Percentiles rank a stretch among this genome's conserved stretches.
These are phyloP conservation scores for Hyposoter didymator DNA, from an alignment of 2,888 invertebrate genomes.

Conservation along the genomic window DNA sequence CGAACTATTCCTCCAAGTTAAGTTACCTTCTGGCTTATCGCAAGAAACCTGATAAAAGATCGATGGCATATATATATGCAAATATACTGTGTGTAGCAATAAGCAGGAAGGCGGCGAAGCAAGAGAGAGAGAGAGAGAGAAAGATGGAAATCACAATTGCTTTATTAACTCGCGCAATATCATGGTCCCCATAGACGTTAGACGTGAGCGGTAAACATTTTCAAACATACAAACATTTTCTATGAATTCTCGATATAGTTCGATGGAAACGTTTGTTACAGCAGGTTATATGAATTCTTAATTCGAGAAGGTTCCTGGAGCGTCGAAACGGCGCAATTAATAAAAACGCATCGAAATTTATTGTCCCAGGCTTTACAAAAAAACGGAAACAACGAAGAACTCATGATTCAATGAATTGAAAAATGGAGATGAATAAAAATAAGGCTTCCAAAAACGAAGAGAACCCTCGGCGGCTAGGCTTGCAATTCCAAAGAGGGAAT, in stretches of 20 bases:
- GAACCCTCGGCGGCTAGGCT: no score
- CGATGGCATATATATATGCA: conserved; percentile 16
- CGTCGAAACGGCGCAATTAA: neutral
- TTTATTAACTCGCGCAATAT: conserved; percentile 43
- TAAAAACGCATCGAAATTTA: no score
- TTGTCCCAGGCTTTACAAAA: no score
- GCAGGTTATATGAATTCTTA: neutral
- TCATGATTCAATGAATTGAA: no score
- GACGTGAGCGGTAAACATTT: neutral
- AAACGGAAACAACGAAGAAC: no score
- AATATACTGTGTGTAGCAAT: conserved; percentile 8
- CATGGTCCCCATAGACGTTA: conserved; percentile 18
- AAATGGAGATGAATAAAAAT: no score
- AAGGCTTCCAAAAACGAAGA: no score
- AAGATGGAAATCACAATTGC: neutral
- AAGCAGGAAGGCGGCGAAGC: neutral
- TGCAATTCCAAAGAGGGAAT: no score
- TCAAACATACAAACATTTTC: neutral
- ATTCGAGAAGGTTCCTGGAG: conserved; percentile 36
- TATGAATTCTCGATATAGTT: neutral
- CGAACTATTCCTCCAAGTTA: conserved; percentile 20
- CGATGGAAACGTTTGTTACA: neutral
- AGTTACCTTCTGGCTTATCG: conserved; percentile 49
- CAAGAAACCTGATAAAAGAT: conserved; percentile 61
- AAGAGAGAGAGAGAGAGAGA: neutral